These are phyloP conservation scores for Sebastes kiyomatsui DNA, from an alignment of 2,797 vertebrate species.

Conservation along the genomic window DNA sequence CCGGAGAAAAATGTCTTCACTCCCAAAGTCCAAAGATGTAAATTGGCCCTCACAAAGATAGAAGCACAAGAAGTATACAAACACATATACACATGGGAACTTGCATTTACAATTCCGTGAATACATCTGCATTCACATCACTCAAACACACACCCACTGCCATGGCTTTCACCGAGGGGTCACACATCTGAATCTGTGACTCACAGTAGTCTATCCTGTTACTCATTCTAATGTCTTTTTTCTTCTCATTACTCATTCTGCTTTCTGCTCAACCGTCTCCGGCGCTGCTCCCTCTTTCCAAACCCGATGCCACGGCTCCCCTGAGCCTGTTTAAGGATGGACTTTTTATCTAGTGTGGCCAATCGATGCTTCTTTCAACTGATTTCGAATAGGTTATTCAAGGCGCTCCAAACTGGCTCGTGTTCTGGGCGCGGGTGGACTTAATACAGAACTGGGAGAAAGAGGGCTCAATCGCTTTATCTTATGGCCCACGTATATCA, in stretches of 20 bases:
- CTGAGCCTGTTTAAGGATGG: slow-evolving; percentile 54
- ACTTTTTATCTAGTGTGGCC: slow-evolving; percentile 54
- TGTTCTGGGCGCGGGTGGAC: slow-evolving; percentile 23
- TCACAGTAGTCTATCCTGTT: slow-evolving; percentile 17
- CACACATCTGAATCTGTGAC: neutral
- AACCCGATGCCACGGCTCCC: slow-evolving; percentile 30
- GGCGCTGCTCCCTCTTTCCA: slow-evolving; percentile 19
- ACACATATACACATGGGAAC: neutral
- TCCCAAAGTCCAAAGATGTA: neutral
- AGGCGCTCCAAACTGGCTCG: slow-evolving; percentile 21
- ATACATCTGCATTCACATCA: neutral
- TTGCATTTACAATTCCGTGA: neutral
- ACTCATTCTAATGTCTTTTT: slow-evolving; percentile 34
- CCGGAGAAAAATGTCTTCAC: neutral
- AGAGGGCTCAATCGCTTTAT: neutral
- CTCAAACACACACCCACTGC: neutral
- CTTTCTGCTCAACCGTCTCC: slow-evolving; percentile 21
- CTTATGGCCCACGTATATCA: neutral
- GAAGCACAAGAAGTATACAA: neutral
- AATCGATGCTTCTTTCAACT: slow-evolving; percentile 59
- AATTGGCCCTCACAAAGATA: neutral
- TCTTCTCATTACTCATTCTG: slow-evolving; percentile 51
- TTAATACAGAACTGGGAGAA: slow-evolving; percentile 13
- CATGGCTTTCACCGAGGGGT: neutral
- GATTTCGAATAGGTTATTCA: slow-evolving; percentile 39